phyloP scores from a whole-genome alignment of 2,797 vertebrate species.

The Channa striata region DNA sequence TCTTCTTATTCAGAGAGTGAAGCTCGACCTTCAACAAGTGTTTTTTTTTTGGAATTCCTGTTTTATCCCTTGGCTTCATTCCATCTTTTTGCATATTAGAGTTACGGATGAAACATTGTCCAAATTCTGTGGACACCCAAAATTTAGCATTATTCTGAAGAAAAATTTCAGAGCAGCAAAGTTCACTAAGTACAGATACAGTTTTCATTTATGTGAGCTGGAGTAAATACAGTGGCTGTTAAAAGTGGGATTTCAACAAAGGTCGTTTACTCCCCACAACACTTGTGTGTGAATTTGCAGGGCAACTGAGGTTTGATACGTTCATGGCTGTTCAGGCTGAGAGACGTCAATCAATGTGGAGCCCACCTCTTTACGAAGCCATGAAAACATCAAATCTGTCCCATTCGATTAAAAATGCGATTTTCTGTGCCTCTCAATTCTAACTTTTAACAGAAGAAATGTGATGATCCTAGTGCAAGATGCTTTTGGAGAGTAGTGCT shows the following conservation, averaged over 20 bases:
- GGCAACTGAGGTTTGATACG: constrained; percentile 28
- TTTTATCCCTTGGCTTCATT: constrained; percentile 23
- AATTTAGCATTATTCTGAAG: constrained; percentile 20
- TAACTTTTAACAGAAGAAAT: constrained; percentile 26
- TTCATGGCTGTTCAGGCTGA: constrained; percentile 35
- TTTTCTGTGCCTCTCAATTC: constrained; percentile 38
- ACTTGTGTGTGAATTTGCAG: constrained; percentile 20
- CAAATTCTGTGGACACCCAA: constrained; percentile 15
- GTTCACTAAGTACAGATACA: constrained; percentile 53
- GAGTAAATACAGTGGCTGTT: constrained; percentile 25
- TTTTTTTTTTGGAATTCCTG: constrained; percentile 23
- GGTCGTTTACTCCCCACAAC: constrained; percentile 7
- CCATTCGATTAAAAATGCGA: constrained; percentile 33
- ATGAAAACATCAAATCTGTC: constrained; percentile 44
- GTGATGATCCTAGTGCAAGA: constrained; percentile 8
- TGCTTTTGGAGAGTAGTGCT: constrained; percentile 22
- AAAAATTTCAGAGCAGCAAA: constrained; percentile 48
- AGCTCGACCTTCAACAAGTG: constrained; percentile 6
- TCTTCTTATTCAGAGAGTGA: constrained; percentile 38
- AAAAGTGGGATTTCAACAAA: constrained; percentile 22
- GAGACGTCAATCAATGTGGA: constrained; percentile 34
- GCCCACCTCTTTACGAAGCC: constrained; percentile 37
- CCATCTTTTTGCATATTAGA: constrained; percentile 31
- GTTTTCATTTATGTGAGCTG: constrained; percentile 38
- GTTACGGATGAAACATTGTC: constrained; percentile 10